Evolutionary conservation across 1,140 invertebrate species (phyloP), one percentile per base, ranked within the genome.

Genomic region (Druon quercuslanigerum): DNA sequence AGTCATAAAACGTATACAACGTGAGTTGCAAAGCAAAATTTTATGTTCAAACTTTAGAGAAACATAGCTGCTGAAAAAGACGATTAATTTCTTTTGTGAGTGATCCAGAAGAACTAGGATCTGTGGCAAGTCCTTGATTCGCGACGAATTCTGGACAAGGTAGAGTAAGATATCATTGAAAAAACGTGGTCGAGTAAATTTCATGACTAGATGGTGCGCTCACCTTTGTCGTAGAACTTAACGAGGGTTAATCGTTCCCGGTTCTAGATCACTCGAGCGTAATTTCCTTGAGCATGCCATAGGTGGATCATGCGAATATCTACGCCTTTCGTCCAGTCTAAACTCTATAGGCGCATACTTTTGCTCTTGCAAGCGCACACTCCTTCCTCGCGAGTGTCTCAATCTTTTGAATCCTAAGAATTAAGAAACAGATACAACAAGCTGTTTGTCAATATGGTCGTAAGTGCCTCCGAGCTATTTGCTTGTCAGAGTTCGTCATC

Each of bases 221-320:
- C 60, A 66, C 60, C 52, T 74, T 74, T 74, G 52, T 57, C 17
- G n/a, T 33, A 66, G 20, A 4, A 25, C 14, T 46, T 46, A 33
- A 66, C 79, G 79, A 81, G 75, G 75, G 79, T 83, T 81, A 83
- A 81, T 81, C 74, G 25, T 19, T 66, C 40, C 11, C 50, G 33
- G 19, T 60, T 56, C 74, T 72, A 75, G 79, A 80, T 84, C 79
- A 79, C 66, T 76, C 73, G 51, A 73, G 73, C 79, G 75, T 77
- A 72, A 80, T 84, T 81, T 81, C 81, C 81, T 84, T 82, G 83
- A 79, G 72, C 57, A 75, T 73, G 54, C 81, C 81, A 79, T 79
- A 82, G 78, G 71, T 79, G 75, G 80, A 77, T 80, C 76, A 78
- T 73, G 57, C 71, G 74, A 79, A 77, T 77, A 76, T 72, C 56